phyloP scores from a whole-genome alignment of 1,140 invertebrate species.

The Pogonus chalceus region DNA sequence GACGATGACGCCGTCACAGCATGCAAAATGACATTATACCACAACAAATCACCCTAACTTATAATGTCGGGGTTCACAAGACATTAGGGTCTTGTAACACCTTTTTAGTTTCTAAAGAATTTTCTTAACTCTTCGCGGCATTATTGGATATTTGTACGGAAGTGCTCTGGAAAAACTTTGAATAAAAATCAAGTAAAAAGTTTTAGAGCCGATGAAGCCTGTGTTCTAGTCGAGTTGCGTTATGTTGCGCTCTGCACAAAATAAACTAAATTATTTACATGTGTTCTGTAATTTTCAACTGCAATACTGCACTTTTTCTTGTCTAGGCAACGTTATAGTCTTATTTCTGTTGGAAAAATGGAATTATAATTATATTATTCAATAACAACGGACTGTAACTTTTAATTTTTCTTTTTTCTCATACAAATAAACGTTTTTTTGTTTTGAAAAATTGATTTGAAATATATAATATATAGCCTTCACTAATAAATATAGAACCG shows the following conservation, averaged over 20 bases:
- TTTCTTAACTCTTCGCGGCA: not conserved
- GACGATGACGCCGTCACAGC: too few relatives aligned
- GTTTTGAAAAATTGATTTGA: too few relatives aligned
- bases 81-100: slow-evolving; percentile 2
- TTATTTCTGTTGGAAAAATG: too few relatives aligned
- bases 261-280: not conserved
- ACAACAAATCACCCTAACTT: slow-evolving; percentile 5
- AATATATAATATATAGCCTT: too few relatives aligned
- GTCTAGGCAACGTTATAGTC: too few relatives aligned
- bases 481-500: too few relatives aligned
- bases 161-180: not conserved
- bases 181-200: not conserved
- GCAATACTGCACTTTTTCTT: too few relatives aligned
- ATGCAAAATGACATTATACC: not conserved
- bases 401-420: too few relatives aligned
- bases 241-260: not conserved
- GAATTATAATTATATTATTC: too few relatives aligned
- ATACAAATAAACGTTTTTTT: too few relatives aligned
- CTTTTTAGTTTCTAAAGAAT: slow-evolving; percentile 2
- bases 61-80: not conserved
- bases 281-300: not conserved
- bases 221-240: too few relatives aligned
- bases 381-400: too few relatives aligned
- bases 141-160: slow-evolving; percentile 5
- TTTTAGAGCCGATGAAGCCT: not conserved